Conservation (phyloP, 2,888 invertebrate genomes). For the Orthosia gracilis region DNA sequence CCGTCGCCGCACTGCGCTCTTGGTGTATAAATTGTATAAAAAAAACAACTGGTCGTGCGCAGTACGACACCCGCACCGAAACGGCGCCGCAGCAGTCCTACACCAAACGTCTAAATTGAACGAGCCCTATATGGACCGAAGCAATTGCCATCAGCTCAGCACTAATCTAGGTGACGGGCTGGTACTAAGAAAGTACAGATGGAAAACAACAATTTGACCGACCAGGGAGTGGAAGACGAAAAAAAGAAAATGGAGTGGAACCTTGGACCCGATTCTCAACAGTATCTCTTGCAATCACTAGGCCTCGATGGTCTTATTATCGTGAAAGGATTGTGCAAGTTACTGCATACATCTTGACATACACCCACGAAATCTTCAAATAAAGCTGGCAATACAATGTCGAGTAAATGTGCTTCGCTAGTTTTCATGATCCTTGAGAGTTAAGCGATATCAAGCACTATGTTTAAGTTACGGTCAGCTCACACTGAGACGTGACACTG, state of each 20-base stretch:
- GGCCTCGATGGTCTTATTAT: neutral
- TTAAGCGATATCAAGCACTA: neutral
- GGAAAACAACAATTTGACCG: no score
- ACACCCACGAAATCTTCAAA: neutral
- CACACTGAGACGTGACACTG: neutral
- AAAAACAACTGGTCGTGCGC: no score
- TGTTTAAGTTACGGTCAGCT: neutral
- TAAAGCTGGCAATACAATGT: neutral
- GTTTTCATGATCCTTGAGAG: neutral
- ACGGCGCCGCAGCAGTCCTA: no score
- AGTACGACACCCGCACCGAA: no score
- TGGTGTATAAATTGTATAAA: no score
- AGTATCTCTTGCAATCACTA: neutral
- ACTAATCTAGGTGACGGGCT: no score
- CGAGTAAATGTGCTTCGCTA: neutral
- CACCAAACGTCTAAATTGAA: no score
- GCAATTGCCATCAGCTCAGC: no score
- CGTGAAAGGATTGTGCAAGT: neutral
- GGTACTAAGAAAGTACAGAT: no score
- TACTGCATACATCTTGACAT: neutral
- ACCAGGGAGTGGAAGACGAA: neutral
- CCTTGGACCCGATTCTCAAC: neutral
- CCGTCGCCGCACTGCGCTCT: no score
- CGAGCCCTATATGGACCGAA: no score
- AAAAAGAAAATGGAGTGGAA: no score